phyloP scores from a whole-genome alignment of 2,113 vertebrate species.

The Rhabdornis inornatus region DNA sequence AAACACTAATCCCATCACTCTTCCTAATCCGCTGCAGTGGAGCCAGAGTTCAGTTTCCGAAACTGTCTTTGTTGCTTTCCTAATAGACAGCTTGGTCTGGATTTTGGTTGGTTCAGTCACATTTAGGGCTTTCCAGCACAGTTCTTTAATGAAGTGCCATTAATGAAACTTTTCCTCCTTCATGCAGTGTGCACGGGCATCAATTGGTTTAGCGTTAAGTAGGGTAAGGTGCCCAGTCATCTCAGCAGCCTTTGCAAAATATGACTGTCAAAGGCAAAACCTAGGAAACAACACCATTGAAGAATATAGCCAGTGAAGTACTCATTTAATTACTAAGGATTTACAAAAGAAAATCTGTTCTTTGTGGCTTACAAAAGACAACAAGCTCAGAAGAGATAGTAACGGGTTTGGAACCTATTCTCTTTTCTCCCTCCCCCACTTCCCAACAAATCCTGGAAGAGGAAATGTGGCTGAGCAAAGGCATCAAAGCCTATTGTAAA shows the following conservation, averaged over 20 bases:
- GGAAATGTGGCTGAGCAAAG: constrained; percentile 77
- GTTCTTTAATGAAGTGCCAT: constrained; percentile 85
- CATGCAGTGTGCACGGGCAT: constrained; percentile 70
- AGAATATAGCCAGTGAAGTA: constrained; percentile 70
- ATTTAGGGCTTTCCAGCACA: constrained; percentile 74
- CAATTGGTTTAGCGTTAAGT: constrained; percentile 80
- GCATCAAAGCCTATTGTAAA: constrained; percentile 75
- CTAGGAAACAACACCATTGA: constrained; percentile 80
- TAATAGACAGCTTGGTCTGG: constrained; percentile 83
- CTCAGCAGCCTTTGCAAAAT: constrained; percentile 75
- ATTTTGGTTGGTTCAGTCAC: constrained; percentile 74
- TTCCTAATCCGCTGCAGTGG: constrained; percentile 92
- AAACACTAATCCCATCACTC: constrained; percentile 99
- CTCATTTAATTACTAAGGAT: constrained; percentile 84
- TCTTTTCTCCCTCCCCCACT: constrained; percentile 53
- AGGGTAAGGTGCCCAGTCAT: constrained; percentile 75
- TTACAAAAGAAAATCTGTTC: constrained; percentile 81
- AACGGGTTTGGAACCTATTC: constrained; percentile 55
- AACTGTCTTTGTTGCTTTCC: constrained; percentile 84
- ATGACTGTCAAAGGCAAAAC: constrained; percentile 81
- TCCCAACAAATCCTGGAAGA: constrained; percentile 71
- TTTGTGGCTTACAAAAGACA: constrained; percentile 83
- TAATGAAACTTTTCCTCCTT: constrained; percentile 87
- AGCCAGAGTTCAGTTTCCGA: constrained; percentile 86
- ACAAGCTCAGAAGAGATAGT: constrained; percentile 79